These are phyloP conservation scores for Brachirus orientalis DNA, from an alignment of 2,113 vertebrate species.

Conservation along the genomic window DNA sequence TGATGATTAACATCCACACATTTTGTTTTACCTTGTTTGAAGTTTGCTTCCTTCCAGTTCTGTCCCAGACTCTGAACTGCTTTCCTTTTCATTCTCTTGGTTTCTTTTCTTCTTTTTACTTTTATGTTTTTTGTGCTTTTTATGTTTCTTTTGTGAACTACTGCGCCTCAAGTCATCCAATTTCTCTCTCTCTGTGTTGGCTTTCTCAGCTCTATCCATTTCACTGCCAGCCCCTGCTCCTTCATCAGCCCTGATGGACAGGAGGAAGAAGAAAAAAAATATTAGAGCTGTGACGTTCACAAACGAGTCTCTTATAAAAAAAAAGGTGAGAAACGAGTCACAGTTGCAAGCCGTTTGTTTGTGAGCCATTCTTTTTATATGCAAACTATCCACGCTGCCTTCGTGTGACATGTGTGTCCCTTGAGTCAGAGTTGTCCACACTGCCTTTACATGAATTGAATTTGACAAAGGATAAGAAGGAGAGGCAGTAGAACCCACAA, in stretches of 20 bases:
- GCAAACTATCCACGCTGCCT: no score
- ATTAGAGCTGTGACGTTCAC: neutral
- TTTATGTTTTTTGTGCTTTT: constrained; percentile 96
- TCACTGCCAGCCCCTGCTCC: neutral
- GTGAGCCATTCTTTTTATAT: no score
- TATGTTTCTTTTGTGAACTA: constrained; percentile 86
- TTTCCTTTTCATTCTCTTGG: constrained; percentile 84
- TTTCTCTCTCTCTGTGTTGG: constrained; percentile 21
- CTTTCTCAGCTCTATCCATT: neutral
- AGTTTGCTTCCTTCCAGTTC: constrained; percentile 70
- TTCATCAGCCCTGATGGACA: constrained; percentile 25
- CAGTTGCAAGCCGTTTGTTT: no score
- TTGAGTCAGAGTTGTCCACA: no score
- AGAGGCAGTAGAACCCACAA: no score
- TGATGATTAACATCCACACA: neutral
- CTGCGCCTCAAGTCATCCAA: constrained; percentile 72
- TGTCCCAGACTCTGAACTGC: constrained; percentile 75
- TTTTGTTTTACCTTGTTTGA: constrained; percentile 63
- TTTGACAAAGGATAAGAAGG: no score
- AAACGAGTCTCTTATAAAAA: no score
- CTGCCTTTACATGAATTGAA: no score
- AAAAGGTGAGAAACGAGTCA: no score
- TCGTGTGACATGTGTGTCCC: no score
- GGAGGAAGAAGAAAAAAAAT: constrained; percentile 2
- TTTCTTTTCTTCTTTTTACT: constrained; percentile 93